Base-by-base conservation (phyloP, 1,140 invertebrate genomes). In the Venturia canescens region DNA sequence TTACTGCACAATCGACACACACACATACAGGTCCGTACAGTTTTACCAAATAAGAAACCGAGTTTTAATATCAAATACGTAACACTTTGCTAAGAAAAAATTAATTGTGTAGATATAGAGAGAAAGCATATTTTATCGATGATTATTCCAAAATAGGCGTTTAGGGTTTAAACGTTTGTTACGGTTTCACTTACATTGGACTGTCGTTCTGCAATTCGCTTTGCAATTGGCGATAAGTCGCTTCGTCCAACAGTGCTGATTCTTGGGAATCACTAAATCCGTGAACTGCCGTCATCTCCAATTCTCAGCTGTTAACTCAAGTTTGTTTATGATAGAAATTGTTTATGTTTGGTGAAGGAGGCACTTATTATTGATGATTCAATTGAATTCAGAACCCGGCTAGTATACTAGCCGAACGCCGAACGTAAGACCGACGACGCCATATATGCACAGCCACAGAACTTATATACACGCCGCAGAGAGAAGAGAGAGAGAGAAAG, bases 241-340 rank as follows among this genome's bases (percentile, higher is more conserved):
- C 82, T 0, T 84, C 82, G 1, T 79, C 81, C 0, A 87, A 72
- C 3, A 88, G 18, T 3, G 72, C 80, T 9, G 86, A 87, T 6
- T 86, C 87, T 67, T 87, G 86, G 0, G 85, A 88, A 7, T 83
- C 83, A 23, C 83, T 83, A 29, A 82, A 80, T 4, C 53, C 69
- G 67, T 84, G 83, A 5, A 23, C 29, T 9, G 53, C 74, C 1
- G 83, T 72, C 85, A 86, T 84, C 26, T 23, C 23, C 50, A 38
- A 72, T 26, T 44, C n/a, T 23, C 70, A 3, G 23, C 5, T 21
- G 23, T 63, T 23, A 23, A 26, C 60, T 63, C 27, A 9, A 23
- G 1, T 53, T 53, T 53, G 26, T 63, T 63, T 63, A 23, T 63
- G 3, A 27, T 26, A 63, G 7, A 63, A 63, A 63, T 44, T 23